These are phyloP conservation scores for Macaria liturata DNA, from an alignment of 2,888 invertebrate species.

Conservation along the genomic window DNA sequence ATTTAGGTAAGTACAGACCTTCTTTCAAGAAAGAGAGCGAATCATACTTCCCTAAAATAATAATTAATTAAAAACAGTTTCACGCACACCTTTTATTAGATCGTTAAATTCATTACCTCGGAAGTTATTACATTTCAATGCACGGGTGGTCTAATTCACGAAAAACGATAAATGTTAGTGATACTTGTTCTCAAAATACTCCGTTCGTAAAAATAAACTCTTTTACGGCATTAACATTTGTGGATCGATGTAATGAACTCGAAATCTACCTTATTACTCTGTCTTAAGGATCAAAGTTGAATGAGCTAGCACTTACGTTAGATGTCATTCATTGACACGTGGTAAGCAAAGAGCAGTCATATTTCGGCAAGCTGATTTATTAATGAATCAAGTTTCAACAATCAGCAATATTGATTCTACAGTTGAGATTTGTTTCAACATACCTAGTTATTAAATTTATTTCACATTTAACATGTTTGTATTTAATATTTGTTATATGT, in stretches of 20 bases:
- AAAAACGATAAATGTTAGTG: constrained; percentile 23
- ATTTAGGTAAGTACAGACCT: too few species aligned
- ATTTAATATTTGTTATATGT: too few species aligned
- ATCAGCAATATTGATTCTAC: too few species aligned
- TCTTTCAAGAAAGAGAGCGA: neutral
- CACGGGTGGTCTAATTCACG: constrained; percentile 24
- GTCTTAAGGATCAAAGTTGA: constrained; percentile 12
- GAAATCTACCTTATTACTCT: constrained; percentile 7
- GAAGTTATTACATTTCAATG: constrained; percentile 4
- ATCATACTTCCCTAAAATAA: neutral
- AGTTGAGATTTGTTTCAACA: too few species aligned
- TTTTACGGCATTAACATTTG: constrained; percentile 15
- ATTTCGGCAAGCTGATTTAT: neutral
- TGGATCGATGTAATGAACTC: neutral
- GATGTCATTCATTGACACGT: constrained; percentile 23
- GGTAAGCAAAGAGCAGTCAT: constrained; percentile 15
- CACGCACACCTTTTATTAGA: neutral
- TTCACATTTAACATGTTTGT: too few species aligned
- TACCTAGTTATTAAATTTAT: too few species aligned
- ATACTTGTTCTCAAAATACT: constrained; percentile 17
- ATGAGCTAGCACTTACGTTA: neutral
- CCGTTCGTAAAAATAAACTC: constrained; percentile 22
- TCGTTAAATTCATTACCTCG: constrained; percentile 1
- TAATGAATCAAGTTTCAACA: too few species aligned
- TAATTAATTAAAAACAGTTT: constrained; percentile 10